Percentiles rank a stretch among this genome's conserved stretches.
Evolutionary conservation across 2,113 vertebrate genomes (phyloP).

Genomic region (Myotis lucifugus): DNA sequence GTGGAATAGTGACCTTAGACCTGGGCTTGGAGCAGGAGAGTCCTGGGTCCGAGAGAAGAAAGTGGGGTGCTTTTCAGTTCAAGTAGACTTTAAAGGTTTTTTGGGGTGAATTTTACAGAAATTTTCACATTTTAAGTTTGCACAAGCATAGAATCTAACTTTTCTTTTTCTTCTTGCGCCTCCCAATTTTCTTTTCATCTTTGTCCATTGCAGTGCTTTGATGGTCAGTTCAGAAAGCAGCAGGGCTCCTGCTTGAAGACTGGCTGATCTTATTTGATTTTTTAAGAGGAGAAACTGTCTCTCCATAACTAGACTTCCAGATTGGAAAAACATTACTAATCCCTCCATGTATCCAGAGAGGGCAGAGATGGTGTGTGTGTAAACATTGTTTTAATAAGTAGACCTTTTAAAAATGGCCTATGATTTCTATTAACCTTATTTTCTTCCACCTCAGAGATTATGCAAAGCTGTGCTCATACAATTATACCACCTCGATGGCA

Average conservation of each 20-base stretch:
- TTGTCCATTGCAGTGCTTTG: background rate
- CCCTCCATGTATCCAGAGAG: background rate
- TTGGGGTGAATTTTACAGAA: background rate
- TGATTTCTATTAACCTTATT: background rate
- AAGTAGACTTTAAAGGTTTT: background rate
- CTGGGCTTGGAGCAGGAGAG: background rate
- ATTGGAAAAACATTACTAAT: background rate
- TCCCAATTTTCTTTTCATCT: conserved; percentile 25
- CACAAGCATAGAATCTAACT: background rate
- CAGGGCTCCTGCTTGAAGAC: background rate
- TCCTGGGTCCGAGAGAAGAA: background rate
- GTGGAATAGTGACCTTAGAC: background rate
- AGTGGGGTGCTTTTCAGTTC: background rate
- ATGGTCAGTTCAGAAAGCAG: background rate
- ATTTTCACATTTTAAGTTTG: background rate
- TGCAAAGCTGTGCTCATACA: background rate
- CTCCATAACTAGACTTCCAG: background rate
- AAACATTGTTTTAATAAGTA: background rate
- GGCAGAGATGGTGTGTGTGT: background rate
- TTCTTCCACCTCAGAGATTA: background rate
- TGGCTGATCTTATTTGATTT: background rate
- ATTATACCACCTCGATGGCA: background rate
- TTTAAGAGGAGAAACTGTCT: background rate
- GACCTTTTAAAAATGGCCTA: background rate
- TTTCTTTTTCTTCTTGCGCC: background rate